phyloP scores from a whole-genome alignment of 2,797 vertebrate species.

The Buceros bicornis region DNA sequence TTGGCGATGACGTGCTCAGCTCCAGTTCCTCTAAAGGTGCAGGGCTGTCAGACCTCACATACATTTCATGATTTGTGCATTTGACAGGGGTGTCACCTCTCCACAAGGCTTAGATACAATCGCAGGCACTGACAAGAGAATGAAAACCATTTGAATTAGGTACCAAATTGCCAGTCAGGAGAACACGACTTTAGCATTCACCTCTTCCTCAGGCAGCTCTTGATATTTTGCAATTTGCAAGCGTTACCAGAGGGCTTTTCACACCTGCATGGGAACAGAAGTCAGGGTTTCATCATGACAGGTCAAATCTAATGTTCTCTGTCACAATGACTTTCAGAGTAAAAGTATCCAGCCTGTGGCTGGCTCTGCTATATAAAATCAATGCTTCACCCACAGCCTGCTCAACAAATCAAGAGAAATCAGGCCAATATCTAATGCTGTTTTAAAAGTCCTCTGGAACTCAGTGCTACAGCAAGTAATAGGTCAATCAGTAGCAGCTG shows the following conservation, averaged over 20 bases:
- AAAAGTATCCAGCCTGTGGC: not conserved
- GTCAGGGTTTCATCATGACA: constrained; percentile 21
- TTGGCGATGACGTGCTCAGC: not conserved
- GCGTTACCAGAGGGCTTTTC: constrained; percentile 61
- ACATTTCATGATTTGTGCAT: not conserved
- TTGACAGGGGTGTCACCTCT: not conserved
- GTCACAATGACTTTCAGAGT: constrained; percentile 41
- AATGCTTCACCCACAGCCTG: not conserved
- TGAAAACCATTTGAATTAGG: constrained; percentile 49
- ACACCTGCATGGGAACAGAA: constrained; percentile 53
- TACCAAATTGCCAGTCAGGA: constrained; percentile 55
- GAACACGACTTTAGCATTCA: not conserved
- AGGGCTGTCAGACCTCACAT: not conserved
- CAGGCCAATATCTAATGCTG: not conserved
- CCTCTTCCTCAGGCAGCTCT: constrained; percentile 44
- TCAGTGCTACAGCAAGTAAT: not conserved
- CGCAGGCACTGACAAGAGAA: constrained; percentile 12
- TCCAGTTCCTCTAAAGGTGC: not conserved
- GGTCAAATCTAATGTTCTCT: constrained; percentile 27
- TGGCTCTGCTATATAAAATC: constrained; percentile 11
- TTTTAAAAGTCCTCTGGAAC: not conserved
- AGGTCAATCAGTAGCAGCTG: not conserved
- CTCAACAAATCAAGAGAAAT: constrained; percentile 31
- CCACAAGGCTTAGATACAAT: not conserved
- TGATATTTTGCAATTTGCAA: constrained; percentile 64